A percentile compares a stretch with the other conserved stretches of the same genome.
Conservation (phyloP, 2,888 invertebrate genomes). For the Drosophila prolongata region DNA sequence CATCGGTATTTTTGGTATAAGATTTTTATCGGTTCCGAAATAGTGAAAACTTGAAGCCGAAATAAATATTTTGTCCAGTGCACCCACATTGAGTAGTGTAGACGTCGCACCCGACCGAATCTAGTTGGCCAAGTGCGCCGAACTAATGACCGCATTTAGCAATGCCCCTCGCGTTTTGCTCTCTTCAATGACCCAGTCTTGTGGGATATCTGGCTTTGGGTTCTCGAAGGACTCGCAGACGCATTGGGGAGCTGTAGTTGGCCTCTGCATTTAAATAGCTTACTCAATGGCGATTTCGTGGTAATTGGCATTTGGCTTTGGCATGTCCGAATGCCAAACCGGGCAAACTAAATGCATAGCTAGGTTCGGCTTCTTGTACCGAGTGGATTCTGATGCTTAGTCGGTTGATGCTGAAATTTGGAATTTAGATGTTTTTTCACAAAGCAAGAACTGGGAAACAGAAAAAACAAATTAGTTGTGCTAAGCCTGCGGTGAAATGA, state of each 20-base stretch:
- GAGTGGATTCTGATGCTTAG: slow-evolving; percentile 23
- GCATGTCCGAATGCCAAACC: slow-evolving; percentile 32
- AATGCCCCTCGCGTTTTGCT: slow-evolving; percentile 44
- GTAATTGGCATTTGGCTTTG: slow-evolving; percentile 67
- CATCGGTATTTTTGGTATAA: too few relatives aligned
- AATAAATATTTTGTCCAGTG: not conserved
- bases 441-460: not conserved
- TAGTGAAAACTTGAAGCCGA: not conserved
- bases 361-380: slow-evolving; percentile 14
- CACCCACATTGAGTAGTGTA: slow-evolving; percentile 26
- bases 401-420: slow-evolving; percentile 21
- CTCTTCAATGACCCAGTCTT: slow-evolving; percentile 11
- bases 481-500: slow-evolving; percentile 11
- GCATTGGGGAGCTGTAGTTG: slow-evolving; percentile 14
- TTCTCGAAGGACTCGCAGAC: slow-evolving; percentile 8
- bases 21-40: too few relatives aligned
- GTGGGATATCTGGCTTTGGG: slow-evolving; percentile 14
- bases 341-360: slow-evolving; percentile 49
- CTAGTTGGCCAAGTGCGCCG: slow-evolving; percentile 56
- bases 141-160: slow-evolving; percentile 58
- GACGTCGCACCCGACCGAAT: slow-evolving; percentile 41
- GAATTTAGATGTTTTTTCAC: slow-evolving; percentile 2
- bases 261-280: slow-evolving; percentile 56
- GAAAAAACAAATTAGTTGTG: slow-evolving; percentile 29
- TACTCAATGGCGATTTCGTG: slow-evolving; percentile 58